Percentiles rank a stretch among this genome's conserved stretches.
phyloP scores from a whole-genome alignment of 2,888 invertebrate genomes.

The Omphaloscelis lunosa region DNA sequence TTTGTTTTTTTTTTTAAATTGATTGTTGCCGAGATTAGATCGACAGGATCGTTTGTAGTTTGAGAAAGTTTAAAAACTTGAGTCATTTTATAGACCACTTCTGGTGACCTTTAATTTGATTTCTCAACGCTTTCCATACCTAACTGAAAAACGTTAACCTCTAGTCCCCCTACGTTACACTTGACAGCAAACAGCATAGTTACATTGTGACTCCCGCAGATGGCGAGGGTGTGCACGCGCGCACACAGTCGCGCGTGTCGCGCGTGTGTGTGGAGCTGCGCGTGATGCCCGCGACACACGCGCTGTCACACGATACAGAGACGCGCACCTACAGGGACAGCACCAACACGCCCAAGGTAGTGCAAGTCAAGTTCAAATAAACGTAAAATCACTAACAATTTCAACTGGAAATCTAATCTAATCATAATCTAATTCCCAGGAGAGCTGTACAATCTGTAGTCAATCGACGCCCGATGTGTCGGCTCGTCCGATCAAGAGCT shows the following conservation, averaged over 20 bases:
- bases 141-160: background rate
- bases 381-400: background rate
- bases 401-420: background rate
- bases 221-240: slow-evolving; percentile 39
- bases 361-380: background rate
- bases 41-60: background rate
- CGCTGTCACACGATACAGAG: slow-evolving; percentile 62
- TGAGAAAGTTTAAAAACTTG: background rate
- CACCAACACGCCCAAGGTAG: slow-evolving; percentile 77
- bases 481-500: slow-evolving; percentile 86
- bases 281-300: slow-evolving; percentile 77
- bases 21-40: no score
- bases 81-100: background rate
- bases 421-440: slow-evolving; percentile 54
- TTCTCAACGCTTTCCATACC: background rate
- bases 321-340: slow-evolving; percentile 66
- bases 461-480: slow-evolving; percentile 86
- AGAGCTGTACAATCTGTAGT: slow-evolving; percentile 84
- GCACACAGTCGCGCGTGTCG: slow-evolving; percentile 76
- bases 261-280: slow-evolving; percentile 91
- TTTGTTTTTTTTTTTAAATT: no score
- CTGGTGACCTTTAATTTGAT: background rate
- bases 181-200: background rate
- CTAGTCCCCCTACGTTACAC: background rate
- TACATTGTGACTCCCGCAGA: background rate